These are phyloP conservation scores for Struthio camelus DNA, from an alignment of 2,113 vertebrate genomes.

Conservation along the genomic window DNA sequence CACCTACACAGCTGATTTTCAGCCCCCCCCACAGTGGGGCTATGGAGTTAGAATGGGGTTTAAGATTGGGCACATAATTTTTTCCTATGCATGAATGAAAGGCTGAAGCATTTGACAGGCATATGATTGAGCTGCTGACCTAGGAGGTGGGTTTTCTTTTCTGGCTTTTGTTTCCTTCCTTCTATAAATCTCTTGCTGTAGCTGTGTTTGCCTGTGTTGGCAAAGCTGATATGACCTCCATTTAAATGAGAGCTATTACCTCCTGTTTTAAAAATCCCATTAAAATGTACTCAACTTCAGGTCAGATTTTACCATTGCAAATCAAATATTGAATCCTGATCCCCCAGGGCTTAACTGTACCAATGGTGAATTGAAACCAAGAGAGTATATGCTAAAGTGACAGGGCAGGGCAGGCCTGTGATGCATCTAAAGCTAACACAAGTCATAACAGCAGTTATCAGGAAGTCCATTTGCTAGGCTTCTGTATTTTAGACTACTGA, in stretches of 20 bases:
- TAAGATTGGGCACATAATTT: neutral
- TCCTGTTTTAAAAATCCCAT: neutral
- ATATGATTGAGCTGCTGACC: neutral
- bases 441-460: neutral
- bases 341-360: neutral
- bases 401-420: neutral
- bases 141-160: neutral
- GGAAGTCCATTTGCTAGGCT: neutral
- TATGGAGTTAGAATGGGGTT: neutral
- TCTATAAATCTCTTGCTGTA: neutral
- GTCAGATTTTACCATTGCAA: neutral
- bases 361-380: rapidly evolving
- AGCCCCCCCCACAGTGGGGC: rapidly evolving
- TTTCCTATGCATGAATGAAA: neutral
- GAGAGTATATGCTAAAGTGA: rapidly evolving
- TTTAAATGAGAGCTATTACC: neutral
- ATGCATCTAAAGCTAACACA: neutral
- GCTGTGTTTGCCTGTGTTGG: neutral
- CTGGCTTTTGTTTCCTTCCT: neutral
- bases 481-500: neutral
- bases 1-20: neutral
- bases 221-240: neutral
- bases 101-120: neutral
- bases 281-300: neutral
- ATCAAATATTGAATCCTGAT: neutral